These are phyloP conservation scores for Hippopotamus amphibius DNA, from an alignment of 2,113 vertebrate species.

Conservation along the genomic window DNA sequence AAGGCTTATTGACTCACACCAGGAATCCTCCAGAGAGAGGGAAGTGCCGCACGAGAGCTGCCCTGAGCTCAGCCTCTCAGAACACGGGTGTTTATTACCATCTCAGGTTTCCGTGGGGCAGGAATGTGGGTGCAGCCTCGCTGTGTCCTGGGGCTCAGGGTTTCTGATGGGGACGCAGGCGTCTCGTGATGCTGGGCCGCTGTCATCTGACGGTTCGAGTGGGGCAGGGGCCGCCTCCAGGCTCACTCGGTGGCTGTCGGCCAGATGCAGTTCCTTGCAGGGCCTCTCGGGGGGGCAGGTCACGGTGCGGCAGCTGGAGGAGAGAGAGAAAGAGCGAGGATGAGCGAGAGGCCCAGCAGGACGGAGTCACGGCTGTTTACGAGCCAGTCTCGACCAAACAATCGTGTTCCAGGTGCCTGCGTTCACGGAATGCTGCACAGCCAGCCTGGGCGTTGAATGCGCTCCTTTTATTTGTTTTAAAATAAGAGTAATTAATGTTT, in stretches of 20 bases:
- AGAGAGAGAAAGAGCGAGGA: rapidly evolving
- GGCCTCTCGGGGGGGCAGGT: neutral
- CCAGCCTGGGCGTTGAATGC: rapidly evolving
- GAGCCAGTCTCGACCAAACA: rapidly evolving
- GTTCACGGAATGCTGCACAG: rapidly evolving
- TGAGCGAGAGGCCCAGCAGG: rapidly evolving
- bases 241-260: rapidly evolving
- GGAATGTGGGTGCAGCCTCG: neutral
- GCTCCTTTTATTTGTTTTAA: neutral
- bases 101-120: neutral
- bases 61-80: rapidly evolving
- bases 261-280: neutral
- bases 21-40: neutral
- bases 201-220: rapidly evolving
- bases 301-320: neutral
- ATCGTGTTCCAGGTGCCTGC: rapidly evolving
- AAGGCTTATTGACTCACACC: neutral
- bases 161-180: too few relatives aligned
- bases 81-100: too few relatives aligned
- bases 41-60: rapidly evolving
- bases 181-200: neutral
- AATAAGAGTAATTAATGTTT: neutral
- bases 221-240: neutral
- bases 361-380: rapidly evolving
- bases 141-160: neutral